Conservation (phyloP, 1,140 invertebrate species). For the Polypedilum pembai region DNA sequence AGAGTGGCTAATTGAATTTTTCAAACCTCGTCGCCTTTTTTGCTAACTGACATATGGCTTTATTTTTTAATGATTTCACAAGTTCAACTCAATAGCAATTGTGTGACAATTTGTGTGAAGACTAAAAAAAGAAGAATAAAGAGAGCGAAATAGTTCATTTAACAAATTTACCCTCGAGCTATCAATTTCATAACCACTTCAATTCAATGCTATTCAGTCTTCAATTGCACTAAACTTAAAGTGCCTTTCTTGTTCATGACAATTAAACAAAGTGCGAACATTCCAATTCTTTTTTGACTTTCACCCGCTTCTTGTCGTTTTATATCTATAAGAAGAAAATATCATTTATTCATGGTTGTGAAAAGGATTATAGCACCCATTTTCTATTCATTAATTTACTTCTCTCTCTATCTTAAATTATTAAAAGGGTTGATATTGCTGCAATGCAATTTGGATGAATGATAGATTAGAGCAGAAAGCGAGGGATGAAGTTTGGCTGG, state of each 20-base stretch:
- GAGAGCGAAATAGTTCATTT: background rate
- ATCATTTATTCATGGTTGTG: slow-evolving; percentile 28
- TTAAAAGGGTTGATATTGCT: slow-evolving; percentile 21
- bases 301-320: background rate
- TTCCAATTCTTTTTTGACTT: background rate
- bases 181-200: slow-evolving; percentile 28
- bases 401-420: background rate
- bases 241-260: background rate
- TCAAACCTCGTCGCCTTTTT: slow-evolving; percentile 2
- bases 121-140: background rate
- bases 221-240: background rate
- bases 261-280: background rate
- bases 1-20: slow-evolving; percentile 10
- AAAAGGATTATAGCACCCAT: slow-evolving; percentile 22
- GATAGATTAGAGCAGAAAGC: slow-evolving; percentile 14
- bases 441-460: background rate
- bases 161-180: slow-evolving; percentile 21
- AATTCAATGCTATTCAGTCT: background rate
- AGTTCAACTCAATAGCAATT: slow-evolving; percentile 15
- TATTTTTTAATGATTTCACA: slow-evolving; percentile 18
- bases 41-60: slow-evolving; percentile 22
- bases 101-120: slow-evolving; percentile 13
- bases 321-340: background rate
- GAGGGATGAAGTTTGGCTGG: background rate
- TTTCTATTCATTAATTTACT: slow-evolving; percentile 27